Conservation (phyloP, 2,797 vertebrate genomes). For the Halcyon chelicuti region DNA sequence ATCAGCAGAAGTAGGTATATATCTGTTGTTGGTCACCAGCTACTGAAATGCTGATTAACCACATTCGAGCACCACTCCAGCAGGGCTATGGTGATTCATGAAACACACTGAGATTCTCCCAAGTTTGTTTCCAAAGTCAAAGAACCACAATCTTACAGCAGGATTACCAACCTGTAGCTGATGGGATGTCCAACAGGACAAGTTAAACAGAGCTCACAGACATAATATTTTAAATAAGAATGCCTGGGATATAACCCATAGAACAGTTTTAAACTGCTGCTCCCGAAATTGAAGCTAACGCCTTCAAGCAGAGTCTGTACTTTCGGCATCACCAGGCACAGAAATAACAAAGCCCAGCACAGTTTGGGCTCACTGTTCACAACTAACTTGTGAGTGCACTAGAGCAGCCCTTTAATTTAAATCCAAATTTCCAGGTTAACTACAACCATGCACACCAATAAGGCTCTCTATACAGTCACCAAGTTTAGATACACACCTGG, state of each 20-base stretch:
- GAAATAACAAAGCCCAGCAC: not conserved
- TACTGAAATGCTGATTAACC: not conserved
- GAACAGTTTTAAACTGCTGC: not conserved
- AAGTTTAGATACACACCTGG: not conserved
- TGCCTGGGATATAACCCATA: not conserved
- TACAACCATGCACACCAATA: not conserved
- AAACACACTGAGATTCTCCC: not conserved
- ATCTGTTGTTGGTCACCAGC: not conserved
- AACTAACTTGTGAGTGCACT: fast-evolving
- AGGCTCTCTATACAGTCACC: not conserved
- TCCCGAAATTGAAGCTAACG: not conserved
- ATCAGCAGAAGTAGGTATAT: not conserved
- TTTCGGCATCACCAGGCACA: not conserved
- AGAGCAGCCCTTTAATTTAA: not conserved
- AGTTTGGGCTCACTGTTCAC: not conserved
- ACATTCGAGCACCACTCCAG: fast-evolving
- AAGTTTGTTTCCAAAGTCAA: not conserved
- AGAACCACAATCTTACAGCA: not conserved
- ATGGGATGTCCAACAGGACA: fast-evolving
- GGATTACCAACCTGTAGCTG: not conserved
- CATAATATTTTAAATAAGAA: not conserved
- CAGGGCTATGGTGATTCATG: fast-evolving
- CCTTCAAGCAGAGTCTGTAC: not conserved
- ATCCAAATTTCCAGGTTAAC: not conserved
- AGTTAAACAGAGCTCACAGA: not conserved